phyloP scores from a whole-genome alignment of 2,888 invertebrate species.

The Alcis repandata region DNA sequence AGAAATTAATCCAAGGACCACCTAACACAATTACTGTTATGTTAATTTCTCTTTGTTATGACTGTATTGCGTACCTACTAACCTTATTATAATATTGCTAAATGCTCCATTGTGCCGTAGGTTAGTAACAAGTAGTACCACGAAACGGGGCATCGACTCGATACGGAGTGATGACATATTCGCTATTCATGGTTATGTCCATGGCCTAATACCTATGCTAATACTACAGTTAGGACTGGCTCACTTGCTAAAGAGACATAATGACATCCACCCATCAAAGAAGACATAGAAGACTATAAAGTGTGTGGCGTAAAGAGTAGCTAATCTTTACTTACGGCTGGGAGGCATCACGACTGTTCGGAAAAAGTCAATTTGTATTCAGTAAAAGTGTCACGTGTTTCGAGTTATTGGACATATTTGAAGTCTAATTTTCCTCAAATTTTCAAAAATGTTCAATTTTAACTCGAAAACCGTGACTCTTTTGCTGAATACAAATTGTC shows the following conservation, averaged over 20 bases:
- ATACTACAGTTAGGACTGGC: neutral
- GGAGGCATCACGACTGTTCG: too few species aligned
- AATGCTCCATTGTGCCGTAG: slow-evolving; percentile 36
- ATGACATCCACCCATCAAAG: neutral
- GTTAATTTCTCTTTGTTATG: slow-evolving; percentile 65
- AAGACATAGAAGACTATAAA: neutral
- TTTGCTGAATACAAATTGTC: too few species aligned
- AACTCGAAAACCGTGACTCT: too few species aligned
- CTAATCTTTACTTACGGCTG: too few species aligned
- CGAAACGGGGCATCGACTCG: slow-evolving; percentile 1
- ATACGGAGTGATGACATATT: slow-evolving; percentile 10
- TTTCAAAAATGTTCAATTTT: too few species aligned
- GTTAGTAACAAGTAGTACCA: slow-evolving; percentile 15
- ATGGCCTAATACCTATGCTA: neutral
- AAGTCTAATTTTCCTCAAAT: too few species aligned
- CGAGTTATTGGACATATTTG: too few species aligned
- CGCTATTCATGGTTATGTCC: neutral
- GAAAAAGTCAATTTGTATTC: too few species aligned
- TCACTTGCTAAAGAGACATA: neutral
- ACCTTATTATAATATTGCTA: slow-evolving; percentile 14
- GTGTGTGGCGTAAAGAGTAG: too few species aligned
- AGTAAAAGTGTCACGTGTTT: too few species aligned
- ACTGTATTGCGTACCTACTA: slow-evolving; percentile 22
- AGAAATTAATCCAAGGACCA: slow-evolving; percentile 64
- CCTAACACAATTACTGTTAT: slow-evolving; percentile 66